Evolutionary conservation across 2,797 vertebrate species (phyloP), one percentile per base, ranked within the genome.

Genomic region (Pygocentrus nattereri): DNA sequence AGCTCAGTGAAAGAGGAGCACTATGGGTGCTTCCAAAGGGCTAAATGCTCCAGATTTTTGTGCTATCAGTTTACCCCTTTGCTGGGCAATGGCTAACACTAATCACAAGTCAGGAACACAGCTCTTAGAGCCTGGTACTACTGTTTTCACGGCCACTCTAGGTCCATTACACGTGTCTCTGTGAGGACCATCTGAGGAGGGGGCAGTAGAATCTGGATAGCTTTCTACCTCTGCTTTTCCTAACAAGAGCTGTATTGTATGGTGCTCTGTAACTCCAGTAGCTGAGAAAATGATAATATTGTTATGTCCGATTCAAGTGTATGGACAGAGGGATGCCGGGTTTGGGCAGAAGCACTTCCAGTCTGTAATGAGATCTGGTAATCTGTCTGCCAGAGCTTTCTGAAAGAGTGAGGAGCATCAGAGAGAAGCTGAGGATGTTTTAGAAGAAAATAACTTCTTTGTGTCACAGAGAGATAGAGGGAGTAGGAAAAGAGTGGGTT

Each of bases 181-280:
- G 59, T 31, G 34, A 65, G 30, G 69, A 30, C 75, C 68, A 62
- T 82, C 52, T 56, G 2, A 75, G 25, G 52, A 58, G 38, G 0
- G 2, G 19, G 59, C 16, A 27, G 74, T 34, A 81, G 49, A 64
- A 56, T 67, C 47, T 67, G 69, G 65, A 78, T 18, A 2, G 10
- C 49, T 74, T 23, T 56, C 68, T 71, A 34, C 65, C 21, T n/a
- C 30, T 4, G 65, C 70, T 15, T 62, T 41, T 21, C 73, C 80
- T 65, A 89, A 93, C 91, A 93, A 93, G 79, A 88, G 87, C 73
- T 68, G 80, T 88, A 91, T 92, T 94, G 92, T 94, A 70, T 86
- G 71, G 65, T 64, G 49, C 21, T 73, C 78, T 91, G 92, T 86
- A 93, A 92, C 88, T 90, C 77, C 90, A 94, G 90, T 87, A 74